A percentile compares a stretch with the other conserved stretches of the same genome.
Conservation (phyloP, 2,797 vertebrate genomes). For the Gallirallus australis region DNA sequence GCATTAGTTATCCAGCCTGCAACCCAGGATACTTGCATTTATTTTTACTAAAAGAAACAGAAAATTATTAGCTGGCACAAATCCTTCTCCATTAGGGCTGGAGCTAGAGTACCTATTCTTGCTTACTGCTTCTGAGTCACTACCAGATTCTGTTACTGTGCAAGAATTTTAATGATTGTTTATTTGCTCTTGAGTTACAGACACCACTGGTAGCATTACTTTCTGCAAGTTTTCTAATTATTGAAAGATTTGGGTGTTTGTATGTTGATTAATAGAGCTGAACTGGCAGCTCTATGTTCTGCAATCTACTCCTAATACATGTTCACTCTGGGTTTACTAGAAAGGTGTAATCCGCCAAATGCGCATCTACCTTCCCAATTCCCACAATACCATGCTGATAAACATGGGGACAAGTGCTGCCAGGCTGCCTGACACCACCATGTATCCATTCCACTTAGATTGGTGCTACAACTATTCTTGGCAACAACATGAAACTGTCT, state of each 20-base stretch:
- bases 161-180: conserved; percentile 44
- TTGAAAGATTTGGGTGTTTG: background rate
- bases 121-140: conserved; percentile 10
- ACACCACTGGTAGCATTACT: background rate
- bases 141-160: conserved; percentile 7
- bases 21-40: background rate
- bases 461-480: background rate
- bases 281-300: background rate
- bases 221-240: conserved; percentile 34
- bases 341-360: background rate
- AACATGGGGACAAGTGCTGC: background rate
- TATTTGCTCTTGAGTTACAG: conserved; percentile 28
- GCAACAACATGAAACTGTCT: background rate
- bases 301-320: background rate
- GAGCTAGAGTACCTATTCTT: conserved; percentile 15
- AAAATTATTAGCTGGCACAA: conserved; percentile 40
- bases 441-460: background rate
- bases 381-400: background rate
- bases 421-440: background rate
- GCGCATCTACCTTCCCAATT: background rate
- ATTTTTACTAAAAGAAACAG: conserved; percentile 29
- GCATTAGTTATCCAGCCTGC: background rate
- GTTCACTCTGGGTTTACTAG: background rate
- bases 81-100: conserved; percentile 24
- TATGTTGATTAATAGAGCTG: background rate